These are phyloP conservation scores for Drosophila baimaii DNA, from an alignment of 1,140 invertebrate genomes.

Conservation along the genomic window DNA sequence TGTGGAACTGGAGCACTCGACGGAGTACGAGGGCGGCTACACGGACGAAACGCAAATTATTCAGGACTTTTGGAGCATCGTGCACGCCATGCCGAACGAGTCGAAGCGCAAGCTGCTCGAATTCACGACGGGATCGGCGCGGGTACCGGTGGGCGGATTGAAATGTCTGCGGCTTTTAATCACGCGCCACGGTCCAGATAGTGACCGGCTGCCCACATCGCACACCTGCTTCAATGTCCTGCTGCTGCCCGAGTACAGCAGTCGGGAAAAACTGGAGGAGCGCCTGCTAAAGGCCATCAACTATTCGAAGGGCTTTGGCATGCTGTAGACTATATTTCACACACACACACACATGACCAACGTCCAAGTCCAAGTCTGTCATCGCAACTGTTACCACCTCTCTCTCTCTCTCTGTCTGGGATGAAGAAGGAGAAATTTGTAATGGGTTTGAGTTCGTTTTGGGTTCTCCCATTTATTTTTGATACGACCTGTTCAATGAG, in stretches of 20 bases:
- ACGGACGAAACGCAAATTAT: conserved; percentile 92
- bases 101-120: conserved; percentile 96
- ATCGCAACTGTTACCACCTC: conserved; percentile 76
- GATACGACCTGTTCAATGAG: conserved; percentile 74
- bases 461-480: conserved; percentile 75
- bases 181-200: conserved; percentile 91
- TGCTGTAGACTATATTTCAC: conserved; percentile 87
- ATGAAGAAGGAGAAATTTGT: conserved; percentile 43
- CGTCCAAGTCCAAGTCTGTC: conserved; percentile 39
- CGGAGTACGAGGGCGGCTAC: conserved; percentile 97
- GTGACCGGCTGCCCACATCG: conserved; percentile 91
- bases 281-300: conserved; percentile 96
- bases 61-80: conserved; percentile 96
- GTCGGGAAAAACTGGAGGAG: conserved; percentile 92
- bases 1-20: conserved; percentile 93
- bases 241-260: conserved; percentile 94
- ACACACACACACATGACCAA: conserved; percentile 14
- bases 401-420: conserved; percentile 31
- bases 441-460: conserved; percentile 67
- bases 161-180: conserved; percentile 94
- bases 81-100: conserved; percentile 92
- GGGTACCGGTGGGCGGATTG: conserved; percentile 96
- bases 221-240: conserved; percentile 99
- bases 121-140: conserved; percentile 97
- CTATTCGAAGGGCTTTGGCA: conserved; percentile 94